Conservation (phyloP, 2,888 invertebrate genomes). For the Trachelus iudaicus region DNA sequence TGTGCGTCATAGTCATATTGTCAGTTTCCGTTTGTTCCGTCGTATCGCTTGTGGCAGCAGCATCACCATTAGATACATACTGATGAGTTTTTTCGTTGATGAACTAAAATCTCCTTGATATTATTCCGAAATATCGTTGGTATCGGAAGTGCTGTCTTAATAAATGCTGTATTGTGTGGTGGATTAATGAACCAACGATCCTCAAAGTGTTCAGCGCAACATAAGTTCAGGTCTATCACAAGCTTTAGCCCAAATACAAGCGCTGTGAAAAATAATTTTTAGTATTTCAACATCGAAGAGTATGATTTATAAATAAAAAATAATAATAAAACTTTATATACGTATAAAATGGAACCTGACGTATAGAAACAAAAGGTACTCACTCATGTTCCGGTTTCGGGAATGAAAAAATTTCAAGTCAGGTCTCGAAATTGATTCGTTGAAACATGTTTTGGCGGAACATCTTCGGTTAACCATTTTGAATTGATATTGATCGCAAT, state of each 20-base stretch:
- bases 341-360: not conserved
- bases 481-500: not conserved
- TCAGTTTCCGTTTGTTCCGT: not conserved
- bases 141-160: not conserved
- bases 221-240: slow-evolving; percentile 3
- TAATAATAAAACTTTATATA: not conserved
- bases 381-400: not conserved
- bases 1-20: not conserved
- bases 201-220: slow-evolving; percentile 31
- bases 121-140: slow-evolving; percentile 3
- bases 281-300: not conserved
- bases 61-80: not conserved
- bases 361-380: not conserved
- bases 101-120: not conserved
- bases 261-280: not conserved
- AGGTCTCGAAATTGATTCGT: slow-evolving; percentile 23
- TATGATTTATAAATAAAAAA: not conserved
- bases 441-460: slow-evolving; percentile 30
- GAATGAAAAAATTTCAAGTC: slow-evolving; percentile 23
- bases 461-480: slow-evolving; percentile 25
- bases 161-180: slow-evolving; percentile 23
- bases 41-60: not conserved
- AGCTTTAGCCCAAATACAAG: slow-evolving; percentile 1
- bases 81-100: not conserved
- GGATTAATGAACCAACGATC: slow-evolving; percentile 27